Percentiles rank a stretch among this genome's conserved stretches.
phyloP scores from a whole-genome alignment of 2,888 invertebrate genomes.

The Gasteruption jaculator region DNA sequence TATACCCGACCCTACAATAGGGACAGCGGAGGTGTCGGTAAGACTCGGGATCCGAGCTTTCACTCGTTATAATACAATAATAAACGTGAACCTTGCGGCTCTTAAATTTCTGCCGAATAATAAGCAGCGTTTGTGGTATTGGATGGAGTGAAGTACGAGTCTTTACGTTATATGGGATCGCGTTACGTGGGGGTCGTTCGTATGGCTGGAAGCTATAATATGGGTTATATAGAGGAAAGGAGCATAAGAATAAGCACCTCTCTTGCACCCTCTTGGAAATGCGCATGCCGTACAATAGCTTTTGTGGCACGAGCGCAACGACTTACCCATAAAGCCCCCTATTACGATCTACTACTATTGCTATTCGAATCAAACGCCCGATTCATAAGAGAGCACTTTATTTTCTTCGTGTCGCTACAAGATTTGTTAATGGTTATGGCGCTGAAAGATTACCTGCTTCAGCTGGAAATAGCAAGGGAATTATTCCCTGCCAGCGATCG shows the following conservation, averaged over 20 bases:
- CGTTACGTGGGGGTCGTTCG: slow-evolving; percentile 8
- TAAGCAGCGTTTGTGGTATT: too few relatives aligned
- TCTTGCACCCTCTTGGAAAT: slow-evolving; percentile 13
- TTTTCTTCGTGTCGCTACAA: slow-evolving; percentile 32
- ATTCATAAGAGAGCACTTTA: slow-evolving; percentile 36
- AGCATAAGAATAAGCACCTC: slow-evolving; percentile 20
- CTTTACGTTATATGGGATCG: slow-evolving; percentile 6
- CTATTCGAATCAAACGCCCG: slow-evolving; percentile 36
- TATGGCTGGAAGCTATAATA: slow-evolving; percentile 24
- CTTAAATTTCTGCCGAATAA: too few relatives aligned
- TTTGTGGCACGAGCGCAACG: slow-evolving; percentile 17
- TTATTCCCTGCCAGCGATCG: slow-evolving; percentile 12
- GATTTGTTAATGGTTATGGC: slow-evolving; percentile 39
- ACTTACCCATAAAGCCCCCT: slow-evolving; percentile 19
- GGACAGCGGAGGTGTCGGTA: too few relatives aligned
- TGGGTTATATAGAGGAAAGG: slow-evolving; percentile 16
- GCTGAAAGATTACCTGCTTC: slow-evolving; percentile 34
- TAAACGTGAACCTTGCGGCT: too few relatives aligned
- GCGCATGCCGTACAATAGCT: slow-evolving; percentile 18
- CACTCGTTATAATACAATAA: too few relatives aligned
- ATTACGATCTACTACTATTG: slow-evolving; percentile 19
- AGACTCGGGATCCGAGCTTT: too few relatives aligned
- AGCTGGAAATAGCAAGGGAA: slow-evolving; percentile 26
- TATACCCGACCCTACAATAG: too few relatives aligned
- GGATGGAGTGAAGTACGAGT: slow-evolving; percentile 13